Evolutionary conservation across 1,140 invertebrate species (phyloP).

Genomic region (Meteorus sp.): DNA sequence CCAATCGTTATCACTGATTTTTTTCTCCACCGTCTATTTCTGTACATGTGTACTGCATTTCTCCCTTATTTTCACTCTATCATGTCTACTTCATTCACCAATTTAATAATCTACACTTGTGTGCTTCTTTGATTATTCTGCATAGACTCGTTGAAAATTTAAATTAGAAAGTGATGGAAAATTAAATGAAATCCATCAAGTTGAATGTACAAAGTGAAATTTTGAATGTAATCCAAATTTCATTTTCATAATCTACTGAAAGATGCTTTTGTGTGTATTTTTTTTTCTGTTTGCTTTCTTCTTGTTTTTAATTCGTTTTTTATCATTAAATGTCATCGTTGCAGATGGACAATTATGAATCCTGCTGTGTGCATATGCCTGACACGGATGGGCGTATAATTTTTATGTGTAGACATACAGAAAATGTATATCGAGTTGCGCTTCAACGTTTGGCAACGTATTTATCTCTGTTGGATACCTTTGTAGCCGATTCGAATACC

Average conservation of each 20-base stretch:
- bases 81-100: background rate
- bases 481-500: slow-evolving; percentile 50
- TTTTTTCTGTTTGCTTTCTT: no score
- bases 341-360: slow-evolving; percentile 50
- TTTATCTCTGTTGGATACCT: slow-evolving; percentile 61
- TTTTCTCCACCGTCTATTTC: background rate
- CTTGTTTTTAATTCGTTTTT: no score
- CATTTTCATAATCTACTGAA: slow-evolving; percentile 52
- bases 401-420: no score
- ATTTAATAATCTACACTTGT: no score
- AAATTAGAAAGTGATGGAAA: no score
- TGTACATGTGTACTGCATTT: background rate
- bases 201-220: no score
- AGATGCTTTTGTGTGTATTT: no score
- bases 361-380: slow-evolving; percentile 59
- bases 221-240: no score
- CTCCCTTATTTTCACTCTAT: slow-evolving; percentile 1
- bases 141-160: slow-evolving; percentile 8
- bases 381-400: slow-evolving; percentile 32
- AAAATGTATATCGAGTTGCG: no score
- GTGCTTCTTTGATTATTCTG: no score
- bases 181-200: no score
- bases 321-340: slow-evolving; percentile 53
- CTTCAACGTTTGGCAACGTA: slow-evolving; percentile 44
- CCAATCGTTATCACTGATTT: slow-evolving; percentile 8